These are phyloP conservation scores for Boulengeromyrus knoepffleri DNA, from an alignment of 2,113 vertebrate species.

Conservation along the genomic window DNA sequence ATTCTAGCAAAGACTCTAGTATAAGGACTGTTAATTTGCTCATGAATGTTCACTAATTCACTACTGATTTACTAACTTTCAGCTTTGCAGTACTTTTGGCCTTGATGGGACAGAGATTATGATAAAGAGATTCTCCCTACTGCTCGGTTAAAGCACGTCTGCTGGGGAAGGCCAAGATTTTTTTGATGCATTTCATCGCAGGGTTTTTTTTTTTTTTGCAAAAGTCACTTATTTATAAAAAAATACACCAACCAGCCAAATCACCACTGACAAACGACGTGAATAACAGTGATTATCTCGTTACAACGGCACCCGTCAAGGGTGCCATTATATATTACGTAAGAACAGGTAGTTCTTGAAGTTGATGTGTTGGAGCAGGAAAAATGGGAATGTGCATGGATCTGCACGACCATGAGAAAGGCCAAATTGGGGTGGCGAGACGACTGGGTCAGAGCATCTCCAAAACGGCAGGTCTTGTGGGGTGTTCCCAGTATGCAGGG, in stretches of 20 bases:
- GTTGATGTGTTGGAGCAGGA: no score
- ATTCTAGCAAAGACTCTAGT: neutral
- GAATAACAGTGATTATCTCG: neutral
- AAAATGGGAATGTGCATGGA: no score
- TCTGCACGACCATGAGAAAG: no score
- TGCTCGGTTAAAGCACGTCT: neutral
- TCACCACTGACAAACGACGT: neutral
- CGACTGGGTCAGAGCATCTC: no score
- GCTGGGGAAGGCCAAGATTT: neutral
- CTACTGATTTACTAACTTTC: neutral
- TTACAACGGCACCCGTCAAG: no score
- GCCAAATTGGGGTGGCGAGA: no score
- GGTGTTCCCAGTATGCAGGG: no score
- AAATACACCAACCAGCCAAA: no score
- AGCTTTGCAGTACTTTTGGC: neutral
- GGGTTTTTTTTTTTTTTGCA: neutral
- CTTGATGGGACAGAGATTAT: neutral
- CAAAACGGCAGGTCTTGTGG: no score
- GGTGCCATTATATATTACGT: no score
- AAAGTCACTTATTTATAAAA: neutral
- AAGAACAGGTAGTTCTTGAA: no score
- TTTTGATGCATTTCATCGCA: neutral
- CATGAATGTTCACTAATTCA: neutral
- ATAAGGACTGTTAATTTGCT: neutral
- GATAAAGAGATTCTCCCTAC: neutral